A percentile compares a stretch with the other conserved stretches of the same genome.
These are phyloP conservation scores for Myiagra hebetior DNA, from an alignment of 2,113 vertebrate genomes.

Conservation along the genomic window DNA sequence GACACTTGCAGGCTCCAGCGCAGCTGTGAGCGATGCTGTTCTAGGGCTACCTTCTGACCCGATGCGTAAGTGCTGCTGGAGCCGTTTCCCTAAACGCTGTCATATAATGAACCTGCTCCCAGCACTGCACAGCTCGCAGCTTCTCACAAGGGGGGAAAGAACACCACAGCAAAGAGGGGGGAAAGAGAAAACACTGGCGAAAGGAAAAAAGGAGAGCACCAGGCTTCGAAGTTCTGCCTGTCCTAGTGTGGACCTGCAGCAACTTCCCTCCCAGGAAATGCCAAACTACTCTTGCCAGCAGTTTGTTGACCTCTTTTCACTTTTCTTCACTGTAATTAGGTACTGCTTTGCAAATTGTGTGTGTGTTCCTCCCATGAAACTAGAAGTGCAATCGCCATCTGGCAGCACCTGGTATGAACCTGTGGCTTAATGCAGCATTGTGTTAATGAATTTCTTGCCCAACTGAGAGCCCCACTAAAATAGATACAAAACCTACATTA, in stretches of 20 bases:
- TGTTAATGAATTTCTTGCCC: neutral
- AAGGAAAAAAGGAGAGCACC: neutral
- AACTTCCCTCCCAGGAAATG: neutral
- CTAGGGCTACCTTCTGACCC: neutral
- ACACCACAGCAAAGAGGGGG: neutral
- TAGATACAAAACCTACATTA: neutral
- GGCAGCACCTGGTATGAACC: neutral
- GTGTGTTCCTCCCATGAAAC: neutral
- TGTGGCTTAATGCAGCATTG: neutral
- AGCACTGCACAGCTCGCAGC: neutral
- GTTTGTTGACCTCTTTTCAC: neutral
- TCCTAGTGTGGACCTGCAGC: neutral
- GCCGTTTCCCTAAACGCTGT: neutral
- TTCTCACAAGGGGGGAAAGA: neutral
- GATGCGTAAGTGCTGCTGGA: fast-evolving
- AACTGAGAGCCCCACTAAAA: neutral
- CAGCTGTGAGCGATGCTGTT: neutral
- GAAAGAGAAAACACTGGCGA: neutral
- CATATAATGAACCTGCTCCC: neutral
- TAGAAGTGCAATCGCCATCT: neutral
- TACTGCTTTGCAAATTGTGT: neutral
- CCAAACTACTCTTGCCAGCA: neutral
- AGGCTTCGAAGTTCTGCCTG: neutral
- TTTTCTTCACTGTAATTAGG: neutral
- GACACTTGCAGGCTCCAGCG: fast-evolving